Percentiles rank a stretch among this genome's conserved stretches.
Evolutionary conservation across 2,888 invertebrate species (phyloP).

Genomic region (Aphodius sticticus): DNA sequence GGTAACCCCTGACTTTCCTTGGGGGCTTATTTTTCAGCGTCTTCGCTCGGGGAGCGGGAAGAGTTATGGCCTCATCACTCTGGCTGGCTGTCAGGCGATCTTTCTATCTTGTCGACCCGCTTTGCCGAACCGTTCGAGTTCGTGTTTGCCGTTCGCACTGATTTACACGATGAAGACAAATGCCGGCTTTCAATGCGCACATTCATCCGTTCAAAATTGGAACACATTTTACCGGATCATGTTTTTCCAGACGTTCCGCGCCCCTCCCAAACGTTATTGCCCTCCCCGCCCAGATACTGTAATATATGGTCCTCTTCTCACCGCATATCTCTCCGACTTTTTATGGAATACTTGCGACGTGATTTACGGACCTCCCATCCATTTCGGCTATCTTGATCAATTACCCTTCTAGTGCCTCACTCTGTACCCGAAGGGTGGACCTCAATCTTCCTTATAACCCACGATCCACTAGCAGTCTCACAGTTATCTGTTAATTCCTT

Average conservation of each 20-base stretch:
- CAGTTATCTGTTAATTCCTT: neutral
- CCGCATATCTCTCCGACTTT: neutral
- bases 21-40: conserved; percentile 31
- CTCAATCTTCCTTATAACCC: neutral
- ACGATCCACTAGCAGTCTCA: neutral
- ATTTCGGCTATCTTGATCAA: neutral
- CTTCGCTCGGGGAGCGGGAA: conserved; percentile 45
- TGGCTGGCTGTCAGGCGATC: conserved; percentile 57
- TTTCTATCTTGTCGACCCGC: conserved; percentile 57
- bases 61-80: conserved; percentile 61
- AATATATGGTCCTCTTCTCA: neutral
- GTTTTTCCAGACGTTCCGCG: conserved; percentile 29
- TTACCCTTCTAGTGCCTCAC: neutral
- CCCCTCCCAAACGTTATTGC: conserved; percentile 8
- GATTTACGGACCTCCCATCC: neutral
- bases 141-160: conserved; percentile 57
- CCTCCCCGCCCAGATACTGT: neutral
- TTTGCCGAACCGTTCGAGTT: conserved; percentile 55
- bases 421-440: neutral
- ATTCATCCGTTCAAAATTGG: neutral
- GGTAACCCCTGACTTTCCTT: conserved; percentile 52
- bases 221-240: conserved; percentile 4
- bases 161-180: conserved; percentile 59
- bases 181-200: conserved; percentile 40
- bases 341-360: neutral